Percentiles rank a stretch among this genome's conserved stretches.
Evolutionary conservation across 2,888 invertebrate species (phyloP).

Genomic region (Tanytarsus gracilentus): DNA sequence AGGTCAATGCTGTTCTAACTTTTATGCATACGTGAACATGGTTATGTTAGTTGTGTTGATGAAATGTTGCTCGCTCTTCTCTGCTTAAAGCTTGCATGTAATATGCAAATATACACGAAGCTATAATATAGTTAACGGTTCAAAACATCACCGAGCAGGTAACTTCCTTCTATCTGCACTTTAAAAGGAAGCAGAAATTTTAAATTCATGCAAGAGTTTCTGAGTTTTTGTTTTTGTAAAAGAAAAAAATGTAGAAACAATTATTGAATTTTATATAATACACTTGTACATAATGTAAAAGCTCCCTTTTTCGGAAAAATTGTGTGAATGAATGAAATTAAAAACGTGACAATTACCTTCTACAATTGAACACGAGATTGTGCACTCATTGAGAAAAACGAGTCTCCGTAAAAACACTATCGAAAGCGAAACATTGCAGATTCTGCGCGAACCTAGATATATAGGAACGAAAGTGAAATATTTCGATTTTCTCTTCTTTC

Average conservation of each 20-base stretch:
- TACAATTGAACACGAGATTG: not conserved
- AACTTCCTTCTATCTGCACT: too few relatives aligned
- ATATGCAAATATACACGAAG: slow-evolving; percentile 9
- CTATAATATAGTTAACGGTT: slow-evolving; percentile 6
- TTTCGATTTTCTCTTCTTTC: too few relatives aligned
- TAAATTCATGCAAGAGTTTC: too few relatives aligned
- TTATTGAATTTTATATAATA: too few relatives aligned
- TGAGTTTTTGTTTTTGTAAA: too few relatives aligned
- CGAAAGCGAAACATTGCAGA: too few relatives aligned
- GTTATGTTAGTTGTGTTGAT: not conserved
- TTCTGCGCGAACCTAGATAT: not conserved
- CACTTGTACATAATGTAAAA: too few relatives aligned
- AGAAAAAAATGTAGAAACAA: too few relatives aligned
- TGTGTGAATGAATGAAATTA: slow-evolving; percentile 6
- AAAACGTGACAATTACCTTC: not conserved
- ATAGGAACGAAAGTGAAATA: slow-evolving; percentile 2
- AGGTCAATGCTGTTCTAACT: slow-evolving; percentile 6
- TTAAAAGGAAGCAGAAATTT: too few relatives aligned
- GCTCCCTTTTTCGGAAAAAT: not conserved
- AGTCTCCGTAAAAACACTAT: too few relatives aligned
- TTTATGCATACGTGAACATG: not conserved
- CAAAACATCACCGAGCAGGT: not conserved
- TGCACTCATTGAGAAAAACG: not conserved
- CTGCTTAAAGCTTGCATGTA: not conserved
- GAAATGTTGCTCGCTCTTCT: not conserved